Percentiles rank a stretch among this genome's conserved stretches.
phyloP scores from a whole-genome alignment of 2,113 vertebrate species.

The Rhabdomys dilectus region DNA sequence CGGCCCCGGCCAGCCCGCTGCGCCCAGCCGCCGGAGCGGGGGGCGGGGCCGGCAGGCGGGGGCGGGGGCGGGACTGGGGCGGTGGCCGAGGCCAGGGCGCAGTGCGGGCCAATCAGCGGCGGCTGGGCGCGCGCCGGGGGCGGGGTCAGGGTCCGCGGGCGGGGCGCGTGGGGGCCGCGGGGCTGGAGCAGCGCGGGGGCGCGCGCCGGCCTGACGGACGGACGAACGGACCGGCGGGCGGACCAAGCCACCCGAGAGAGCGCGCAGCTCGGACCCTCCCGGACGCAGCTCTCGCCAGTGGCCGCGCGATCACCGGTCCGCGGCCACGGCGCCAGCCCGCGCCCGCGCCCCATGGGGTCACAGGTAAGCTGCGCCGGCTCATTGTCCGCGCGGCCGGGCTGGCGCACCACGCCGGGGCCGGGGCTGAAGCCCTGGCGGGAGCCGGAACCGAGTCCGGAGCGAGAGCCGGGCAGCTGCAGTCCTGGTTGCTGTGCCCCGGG shows the following conservation, averaged over 20 bases:
- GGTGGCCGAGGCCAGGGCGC: slow-evolving; percentile 63
- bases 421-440: not conserved
- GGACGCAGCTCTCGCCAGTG: slow-evolving; percentile 52
- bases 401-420: slow-evolving; percentile 47
- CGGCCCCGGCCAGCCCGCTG: slow-evolving; percentile 34
- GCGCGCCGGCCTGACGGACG: slow-evolving; percentile 77
- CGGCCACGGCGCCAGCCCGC: slow-evolving; percentile 65
- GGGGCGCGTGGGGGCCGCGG: slow-evolving; percentile 77
- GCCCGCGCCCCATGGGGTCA: slow-evolving; percentile 81
- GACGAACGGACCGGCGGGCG: slow-evolving; percentile 65
- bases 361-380: slow-evolving; percentile 80
- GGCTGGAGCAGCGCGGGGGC: slow-evolving; percentile 74
- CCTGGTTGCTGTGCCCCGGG: not conserved
- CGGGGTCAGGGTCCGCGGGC: slow-evolving; percentile 77
- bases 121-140: slow-evolving; percentile 75
- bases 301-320: slow-evolving; percentile 56
- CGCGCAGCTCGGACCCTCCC: slow-evolving; percentile 51
- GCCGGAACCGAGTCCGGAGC: slow-evolving; percentile 37
- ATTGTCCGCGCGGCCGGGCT: slow-evolving; percentile 77
- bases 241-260: slow-evolving; percentile 57
- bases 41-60: slow-evolving; percentile 62
- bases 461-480: not conserved
- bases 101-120: slow-evolving; percentile 71
- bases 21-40: slow-evolving; percentile 37
- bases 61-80: slow-evolving; percentile 69